These are phyloP conservation scores for Oligia strigilis DNA, from an alignment of 2,888 invertebrate species.

Conservation along the genomic window DNA sequence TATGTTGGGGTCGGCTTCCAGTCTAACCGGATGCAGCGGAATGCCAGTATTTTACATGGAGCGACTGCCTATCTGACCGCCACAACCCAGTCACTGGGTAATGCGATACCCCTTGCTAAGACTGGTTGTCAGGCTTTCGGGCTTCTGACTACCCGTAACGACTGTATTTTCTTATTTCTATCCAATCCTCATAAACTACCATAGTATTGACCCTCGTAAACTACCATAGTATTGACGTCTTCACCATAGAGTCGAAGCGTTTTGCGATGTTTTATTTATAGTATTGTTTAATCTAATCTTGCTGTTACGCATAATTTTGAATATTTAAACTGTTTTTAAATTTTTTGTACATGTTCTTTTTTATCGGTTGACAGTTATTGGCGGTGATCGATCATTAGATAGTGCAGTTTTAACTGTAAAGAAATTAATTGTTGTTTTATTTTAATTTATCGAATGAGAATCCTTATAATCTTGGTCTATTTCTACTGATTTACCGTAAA, in stretches of 20 bases:
- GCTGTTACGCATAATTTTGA: conserved; percentile 30
- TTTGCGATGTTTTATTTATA: conserved; percentile 11
- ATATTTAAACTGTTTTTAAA: neutral
- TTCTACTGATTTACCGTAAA: neutral
- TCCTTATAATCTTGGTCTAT: neutral
- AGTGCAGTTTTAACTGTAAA: neutral
- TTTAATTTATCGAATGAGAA: neutral
- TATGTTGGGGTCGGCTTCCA: no score
- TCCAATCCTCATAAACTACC: conserved; percentile 33
- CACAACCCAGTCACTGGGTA: no score
- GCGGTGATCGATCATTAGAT: neutral
- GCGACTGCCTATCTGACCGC: no score
- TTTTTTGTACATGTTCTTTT: neutral
- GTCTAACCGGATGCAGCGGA: no score
- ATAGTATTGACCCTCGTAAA: no score
- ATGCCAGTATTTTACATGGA: no score
- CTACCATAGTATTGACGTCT: no score
- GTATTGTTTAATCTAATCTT: neutral
- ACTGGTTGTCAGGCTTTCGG: no score
- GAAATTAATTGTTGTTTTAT: neutral
- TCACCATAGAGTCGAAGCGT: conserved; percentile 19
- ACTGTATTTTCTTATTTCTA: conserved; percentile 35
- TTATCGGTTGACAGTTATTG: neutral
- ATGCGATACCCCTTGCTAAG: no score
- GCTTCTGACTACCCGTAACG: no score